Base-by-base conservation (phyloP, 1,140 invertebrate species). In the Formica selysi region DNA sequence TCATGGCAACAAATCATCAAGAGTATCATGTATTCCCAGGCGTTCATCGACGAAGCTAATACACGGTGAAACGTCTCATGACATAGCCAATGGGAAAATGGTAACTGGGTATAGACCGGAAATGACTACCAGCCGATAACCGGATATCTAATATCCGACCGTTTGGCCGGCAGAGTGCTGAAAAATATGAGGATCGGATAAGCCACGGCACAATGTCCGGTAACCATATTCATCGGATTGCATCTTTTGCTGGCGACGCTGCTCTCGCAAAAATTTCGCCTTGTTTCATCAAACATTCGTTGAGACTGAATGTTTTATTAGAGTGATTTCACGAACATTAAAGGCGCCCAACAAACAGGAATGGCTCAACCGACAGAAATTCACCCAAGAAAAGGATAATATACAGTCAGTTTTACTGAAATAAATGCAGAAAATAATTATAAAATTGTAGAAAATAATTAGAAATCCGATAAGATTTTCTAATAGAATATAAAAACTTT, bases 161-260 rank as follows among this genome's bases (percentile, higher is more conserved):
- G 92, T 92, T 91, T 89, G 90, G 81, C 62, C 73, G 48, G 78
- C 74, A 81, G 89, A 86, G 89, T 87, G 81, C 57, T 84, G 87
- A 91, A 91, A 92, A 92, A 92, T 93, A 93, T 90, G 92, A 91
- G 76, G 51, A 91, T 92, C 92, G 74, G 92, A 93, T 92, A 93
- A 92, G 81, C 87, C 67, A 32, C 76, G 64, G 16, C 65, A 71
- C 68, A 59, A 44, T 84, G 80, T 87, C 76, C 83, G 22, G 19
- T 73, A 79, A 86, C 86, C 89, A 79, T 90, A 86, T 86, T 90
- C 86, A 74, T 74, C 36, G 48, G 19, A 78, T 26, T 61, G 51
- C 54, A 54, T 22, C 81, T 71, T 68, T 71, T 36, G 59, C 41
- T 54, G 8, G 22, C 16, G 44, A 64, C 48, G 59, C 48, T 85